Evolutionary conservation across 2,113 vertebrate species (phyloP).

Genomic region (Urocynchramus pylzowi): DNA sequence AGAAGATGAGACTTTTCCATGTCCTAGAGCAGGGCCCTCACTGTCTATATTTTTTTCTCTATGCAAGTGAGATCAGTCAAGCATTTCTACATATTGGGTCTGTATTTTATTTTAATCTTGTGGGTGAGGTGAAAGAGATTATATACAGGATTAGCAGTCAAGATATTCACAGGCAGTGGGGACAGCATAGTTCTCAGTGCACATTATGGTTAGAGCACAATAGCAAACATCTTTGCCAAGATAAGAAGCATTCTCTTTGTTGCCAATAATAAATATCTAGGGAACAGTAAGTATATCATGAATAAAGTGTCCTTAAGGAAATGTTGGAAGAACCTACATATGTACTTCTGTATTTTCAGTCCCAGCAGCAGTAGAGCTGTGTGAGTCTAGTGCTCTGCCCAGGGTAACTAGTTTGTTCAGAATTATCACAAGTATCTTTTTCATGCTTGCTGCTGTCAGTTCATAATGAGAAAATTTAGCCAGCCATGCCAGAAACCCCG

Average conservation of each 20-base stretch:
- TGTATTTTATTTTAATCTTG: background rate
- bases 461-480: background rate
- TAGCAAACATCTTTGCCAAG: conserved; percentile 32
- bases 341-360: background rate
- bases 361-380: background rate
- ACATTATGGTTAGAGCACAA: background rate
- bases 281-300: background rate
- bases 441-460: background rate
- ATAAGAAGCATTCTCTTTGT: background rate
- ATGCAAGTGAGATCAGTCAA: background rate
- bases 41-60: background rate
- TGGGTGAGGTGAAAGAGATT: background rate
- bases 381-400: background rate
- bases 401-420: background rate
- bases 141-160: background rate
- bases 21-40: background rate
- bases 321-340: background rate
- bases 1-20: background rate
- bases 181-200: background rate
- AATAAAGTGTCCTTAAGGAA: conserved; percentile 25
- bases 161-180: background rate
- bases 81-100: background rate
- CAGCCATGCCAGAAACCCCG: background rate
- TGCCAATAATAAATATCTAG: background rate
- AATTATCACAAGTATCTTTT: background rate